Percentiles rank a stretch among this genome's conserved stretches.
These are phyloP conservation scores for Mystacornis crossleyi DNA, from an alignment of 2,113 vertebrate genomes.

Conservation along the genomic window DNA sequence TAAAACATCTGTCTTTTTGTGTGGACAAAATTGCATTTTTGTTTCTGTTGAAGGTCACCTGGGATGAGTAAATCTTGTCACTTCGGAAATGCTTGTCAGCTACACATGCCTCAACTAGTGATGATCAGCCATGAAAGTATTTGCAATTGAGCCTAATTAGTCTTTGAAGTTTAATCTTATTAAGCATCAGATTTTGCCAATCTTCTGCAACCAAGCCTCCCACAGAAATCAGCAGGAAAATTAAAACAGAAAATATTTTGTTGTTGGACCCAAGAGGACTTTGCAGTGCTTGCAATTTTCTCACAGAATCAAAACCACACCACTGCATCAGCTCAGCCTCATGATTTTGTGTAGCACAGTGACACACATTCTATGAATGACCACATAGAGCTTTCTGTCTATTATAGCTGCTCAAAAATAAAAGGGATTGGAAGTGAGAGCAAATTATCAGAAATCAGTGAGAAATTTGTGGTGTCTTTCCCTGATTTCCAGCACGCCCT, in stretches of 20 bases:
- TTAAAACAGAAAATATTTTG: neutral
- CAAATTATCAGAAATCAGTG: neutral
- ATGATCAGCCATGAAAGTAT: conserved; percentile 8
- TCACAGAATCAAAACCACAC: neutral
- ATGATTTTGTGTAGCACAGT: neutral
- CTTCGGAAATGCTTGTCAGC: neutral
- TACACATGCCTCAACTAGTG: neutral
- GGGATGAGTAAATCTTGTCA: neutral
- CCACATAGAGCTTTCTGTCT: neutral
- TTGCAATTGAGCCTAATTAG: neutral
- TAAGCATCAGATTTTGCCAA: neutral
- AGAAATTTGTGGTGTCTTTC: neutral
- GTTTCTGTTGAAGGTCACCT: too few species aligned
- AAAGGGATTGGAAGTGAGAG: neutral
- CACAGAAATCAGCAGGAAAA: neutral
- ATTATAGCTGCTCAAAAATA: neutral
- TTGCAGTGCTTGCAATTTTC: neutral
- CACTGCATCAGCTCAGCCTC: neutral
- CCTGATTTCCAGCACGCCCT: neutral
- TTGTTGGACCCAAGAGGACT: neutral
- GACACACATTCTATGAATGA: neutral
- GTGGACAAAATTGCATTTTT: neutral
- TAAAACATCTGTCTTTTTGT: neutral
- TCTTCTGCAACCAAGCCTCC: neutral
- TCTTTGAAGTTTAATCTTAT: neutral